Base-by-base conservation (phyloP, 2,797 vertebrate genomes). In the Chelonia mydas region DNA sequence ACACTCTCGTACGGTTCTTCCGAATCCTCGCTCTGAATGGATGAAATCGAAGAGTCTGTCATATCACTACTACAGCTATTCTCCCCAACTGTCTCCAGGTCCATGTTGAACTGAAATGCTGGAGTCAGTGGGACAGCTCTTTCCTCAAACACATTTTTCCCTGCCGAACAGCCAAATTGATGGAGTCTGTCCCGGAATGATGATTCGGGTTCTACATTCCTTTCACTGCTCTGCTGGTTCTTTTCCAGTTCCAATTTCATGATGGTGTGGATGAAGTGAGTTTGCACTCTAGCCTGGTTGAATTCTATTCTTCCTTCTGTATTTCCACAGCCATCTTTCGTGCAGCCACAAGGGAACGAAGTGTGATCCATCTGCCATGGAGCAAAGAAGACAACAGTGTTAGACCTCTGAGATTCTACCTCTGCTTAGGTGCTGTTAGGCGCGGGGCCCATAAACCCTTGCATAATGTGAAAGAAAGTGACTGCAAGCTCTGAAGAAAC, bases 161-260 rank as follows among this genome's bases (percentile, higher is more conserved):
- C 96, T 0, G 47, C 51, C 0, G 81, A 5, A 1, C 97, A 96
- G 7, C 97, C 87, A 84, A 98, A 98, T 0, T 98, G 96, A 0
- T 98, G 13, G 11, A 97, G 90, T 59, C 89, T 21, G 84, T 97
- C 94, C 92, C 83, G 49, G 87, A 95, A 92, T 2, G 96, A 72
- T 81, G 49, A 93, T 94, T 96, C 98, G 0, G 94, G 97, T 88
- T 95, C 95, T 0, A 16, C 79, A 95, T 95, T 95, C 97, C 98
- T 96, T 91, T 98, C 97, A 0, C 97, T 98, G 97, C 98, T 98
- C 98, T 99, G 98, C 54, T 99, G 98, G 45, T 98, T 98, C 97
- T 99, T 99, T 97, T 99, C 99, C 96, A 99, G 98, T 98, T 99
- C 99, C 98, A 99, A 98, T 96, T 99, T 99, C 98, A 99, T 99